Conservation (phyloP, 92 coral and sea anemone genomes). For the Porites cylindrica region DNA sequence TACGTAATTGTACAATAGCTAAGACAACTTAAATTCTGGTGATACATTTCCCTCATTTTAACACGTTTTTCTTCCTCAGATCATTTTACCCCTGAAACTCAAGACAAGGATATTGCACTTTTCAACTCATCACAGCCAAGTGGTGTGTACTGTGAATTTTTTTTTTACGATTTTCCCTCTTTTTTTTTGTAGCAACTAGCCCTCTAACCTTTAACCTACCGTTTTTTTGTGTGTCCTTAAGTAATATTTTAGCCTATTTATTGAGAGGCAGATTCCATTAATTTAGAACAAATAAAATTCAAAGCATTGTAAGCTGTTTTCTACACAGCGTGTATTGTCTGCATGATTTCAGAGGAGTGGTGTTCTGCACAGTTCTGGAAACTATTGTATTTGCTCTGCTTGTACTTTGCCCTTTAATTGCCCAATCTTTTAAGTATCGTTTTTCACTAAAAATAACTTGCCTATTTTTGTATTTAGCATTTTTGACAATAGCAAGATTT, state of each 20-base stretch:
- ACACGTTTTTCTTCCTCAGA: neutral
- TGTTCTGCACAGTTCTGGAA: neutral
- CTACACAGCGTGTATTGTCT: neutral
- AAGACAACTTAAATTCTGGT: too few relatives aligned
- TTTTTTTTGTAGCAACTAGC: neutral
- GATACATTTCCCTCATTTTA: too few relatives aligned
- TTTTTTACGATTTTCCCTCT: neutral
- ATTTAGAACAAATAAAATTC: neutral
- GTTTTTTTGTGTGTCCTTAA: neutral
- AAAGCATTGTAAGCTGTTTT: neutral
- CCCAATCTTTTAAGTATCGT: neutral
- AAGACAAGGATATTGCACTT: constrained; percentile 28
- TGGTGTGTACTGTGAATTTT: constrained; percentile 7
- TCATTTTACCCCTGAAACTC: constrained; percentile 34
- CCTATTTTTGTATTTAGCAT: neutral
- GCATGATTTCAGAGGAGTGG: neutral
- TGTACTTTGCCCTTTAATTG: constrained; percentile 8
- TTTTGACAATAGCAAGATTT: neutral
- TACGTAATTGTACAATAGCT: too few relatives aligned
- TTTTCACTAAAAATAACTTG: neutral
- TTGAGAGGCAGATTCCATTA: neutral
- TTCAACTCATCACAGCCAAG: constrained; percentile 26
- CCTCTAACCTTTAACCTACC: neutral
- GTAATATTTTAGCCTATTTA: neutral
- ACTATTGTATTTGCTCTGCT: neutral